Evolutionary conservation across 2,888 invertebrate species (phyloP).

Genomic region (Drosophila anomelani): DNA sequence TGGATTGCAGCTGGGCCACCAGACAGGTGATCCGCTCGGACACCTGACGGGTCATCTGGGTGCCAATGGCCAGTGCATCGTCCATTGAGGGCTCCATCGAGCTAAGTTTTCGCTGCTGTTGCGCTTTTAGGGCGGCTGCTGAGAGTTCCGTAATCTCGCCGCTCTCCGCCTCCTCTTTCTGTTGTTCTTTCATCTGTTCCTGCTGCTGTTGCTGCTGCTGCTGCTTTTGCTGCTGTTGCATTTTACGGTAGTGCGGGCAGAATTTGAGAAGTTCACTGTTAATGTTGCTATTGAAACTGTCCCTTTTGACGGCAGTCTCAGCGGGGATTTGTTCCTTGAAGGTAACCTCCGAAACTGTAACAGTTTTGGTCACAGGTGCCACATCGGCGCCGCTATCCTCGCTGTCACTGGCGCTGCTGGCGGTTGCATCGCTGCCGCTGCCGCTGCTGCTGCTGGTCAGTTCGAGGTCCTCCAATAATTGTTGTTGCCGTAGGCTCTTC

Average conservation of each 20-base stretch:
- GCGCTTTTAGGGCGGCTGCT: constrained; percentile 37
- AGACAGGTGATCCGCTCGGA: constrained; percentile 65
- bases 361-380: constrained; percentile 1
- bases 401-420: constrained; percentile 37
- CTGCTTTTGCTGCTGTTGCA: constrained; percentile 48
- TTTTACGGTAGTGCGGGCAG: constrained; percentile 65
- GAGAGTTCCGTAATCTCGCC: constrained; percentile 5
- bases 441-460: constrained; percentile 34
- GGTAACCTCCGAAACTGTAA: constrained; percentile 17
- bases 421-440: constrained; percentile 10
- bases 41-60: constrained; percentile 80
- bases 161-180: constrained; percentile 27
- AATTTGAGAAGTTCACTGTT: constrained; percentile 59
- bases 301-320: constrained; percentile 34
- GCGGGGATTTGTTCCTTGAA: constrained; percentile 1
- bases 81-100: constrained; percentile 74
- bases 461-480: constrained; percentile 32
- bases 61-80: constrained; percentile 81
- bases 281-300: constrained; percentile 25
- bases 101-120: constrained; percentile 71
- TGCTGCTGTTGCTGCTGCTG: constrained; percentile 46
- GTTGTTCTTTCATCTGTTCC: constrained; percentile 36
- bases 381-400: constrained; percentile 54
- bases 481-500: constrained; percentile 25
- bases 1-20: constrained; percentile 71